Evolutionary conservation across 2,797 vertebrate genomes (phyloP), one percentile per base, ranked within the genome.

Genomic region (Gymnopithys bicolor): DNA sequence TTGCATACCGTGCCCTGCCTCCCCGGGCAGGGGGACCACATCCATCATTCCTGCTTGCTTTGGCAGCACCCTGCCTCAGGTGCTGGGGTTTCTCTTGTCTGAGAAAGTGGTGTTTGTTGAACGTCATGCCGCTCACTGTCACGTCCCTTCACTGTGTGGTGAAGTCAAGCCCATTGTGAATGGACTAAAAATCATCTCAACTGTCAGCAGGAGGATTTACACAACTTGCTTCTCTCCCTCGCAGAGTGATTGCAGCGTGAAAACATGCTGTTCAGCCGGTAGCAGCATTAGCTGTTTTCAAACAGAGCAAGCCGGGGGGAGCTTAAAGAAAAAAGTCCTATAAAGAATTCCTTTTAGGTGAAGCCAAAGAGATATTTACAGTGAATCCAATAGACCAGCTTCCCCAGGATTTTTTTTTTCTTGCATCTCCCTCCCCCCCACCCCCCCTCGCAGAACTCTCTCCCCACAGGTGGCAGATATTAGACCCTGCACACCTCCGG

Each of bases 401-500:
- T 94, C 62, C 63, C 56, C 46, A 13, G 51, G 89, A 87, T 95
- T 91, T 88, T 95, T 94, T 94, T 69, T 62, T 67, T 59, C 43
- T 62, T 58, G 70, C 88, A 66, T 73, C 77, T 52, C 18, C 25
- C 30, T 18, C 21, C 13, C 48, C 24, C 48, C 30, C 8, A 19
- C n/a, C 4, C 18, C 37, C 7, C 8, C 43, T 1, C 5, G 19
- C 7, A 43, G 45, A 94, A 60, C 11, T 75, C 70, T 62, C 28
- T 80, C 84, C 86, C 49, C 92, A 83, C 97, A 97, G 97, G 97
- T 97, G 95, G 96, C 95, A 94, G 85, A 32, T 63, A 45, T 37
- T 87, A 97, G 86, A 95, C 73, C 48, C 63, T 15, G 58, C 28
- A 45, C 91, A 71, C 56, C 79, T 84, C 90, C 7, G 4, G 68